A percentile compares a stretch with the other conserved stretches of the same genome.
phyloP scores from a whole-genome alignment of 1,140 invertebrate genomes.

The Tetranychus cinnabarinus region DNA sequence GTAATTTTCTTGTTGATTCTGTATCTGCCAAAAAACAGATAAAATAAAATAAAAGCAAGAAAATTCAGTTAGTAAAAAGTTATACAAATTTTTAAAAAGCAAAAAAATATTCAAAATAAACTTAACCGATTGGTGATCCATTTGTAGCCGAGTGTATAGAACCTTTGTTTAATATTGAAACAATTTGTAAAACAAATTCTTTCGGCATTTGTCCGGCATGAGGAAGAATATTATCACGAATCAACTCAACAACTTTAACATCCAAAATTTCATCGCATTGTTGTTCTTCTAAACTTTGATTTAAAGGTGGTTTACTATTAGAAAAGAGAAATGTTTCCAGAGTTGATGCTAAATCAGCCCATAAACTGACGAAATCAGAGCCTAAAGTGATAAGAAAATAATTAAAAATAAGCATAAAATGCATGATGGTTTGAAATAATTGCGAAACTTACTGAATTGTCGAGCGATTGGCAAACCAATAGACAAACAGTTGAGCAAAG shows the following conservation, averaged over 20 bases:
- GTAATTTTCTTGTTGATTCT: slow-evolving; percentile 51
- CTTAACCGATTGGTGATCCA: slow-evolving; percentile 23
- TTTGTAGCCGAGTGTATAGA: slow-evolving; percentile 68
- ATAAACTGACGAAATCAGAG: slow-evolving; percentile 28
- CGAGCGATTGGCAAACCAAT: slow-evolving; percentile 64
- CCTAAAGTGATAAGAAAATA: slow-evolving; percentile 17
- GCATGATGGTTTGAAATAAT: not conserved
- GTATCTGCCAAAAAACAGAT: slow-evolving; percentile 31
- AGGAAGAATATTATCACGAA: slow-evolving; percentile 61
- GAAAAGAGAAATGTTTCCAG: slow-evolving; percentile 79
- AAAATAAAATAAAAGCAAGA: not conserved
- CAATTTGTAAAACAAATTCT: slow-evolving; percentile 61
- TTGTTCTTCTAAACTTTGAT: slow-evolving; percentile 51
- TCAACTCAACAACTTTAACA: slow-evolving; percentile 48
- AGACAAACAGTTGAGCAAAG: slow-evolving; percentile 49
- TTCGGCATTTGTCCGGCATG: slow-evolving; percentile 50
- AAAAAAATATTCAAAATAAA: not conserved
- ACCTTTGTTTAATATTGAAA: slow-evolving; percentile 71
- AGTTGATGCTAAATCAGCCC: slow-evolving; percentile 57
- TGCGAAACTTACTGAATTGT: slow-evolving; percentile 34
- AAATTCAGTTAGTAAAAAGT: not conserved
- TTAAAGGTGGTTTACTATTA: slow-evolving; percentile 30
- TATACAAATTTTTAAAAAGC: not conserved
- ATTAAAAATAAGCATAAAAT: slow-evolving; percentile 21
- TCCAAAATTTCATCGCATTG: slow-evolving; percentile 59